phyloP scores from a whole-genome alignment of 2,888 invertebrate species.

The Torymus aiolomorphi region DNA sequence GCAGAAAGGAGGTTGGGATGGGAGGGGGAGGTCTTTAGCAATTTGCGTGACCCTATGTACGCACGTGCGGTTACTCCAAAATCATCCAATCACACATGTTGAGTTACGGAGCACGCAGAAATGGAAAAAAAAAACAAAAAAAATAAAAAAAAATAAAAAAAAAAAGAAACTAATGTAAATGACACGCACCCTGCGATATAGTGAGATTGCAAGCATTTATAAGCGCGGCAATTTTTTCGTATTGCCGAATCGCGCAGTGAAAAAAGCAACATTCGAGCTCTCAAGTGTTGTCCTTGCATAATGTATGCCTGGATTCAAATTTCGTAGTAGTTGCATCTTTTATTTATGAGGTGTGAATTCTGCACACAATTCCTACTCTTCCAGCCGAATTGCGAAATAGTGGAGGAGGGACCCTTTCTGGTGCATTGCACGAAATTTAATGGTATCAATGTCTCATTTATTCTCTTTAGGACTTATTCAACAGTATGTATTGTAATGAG shows the following conservation, averaged over 20 bases:
- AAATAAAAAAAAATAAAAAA: slow-evolving; percentile 44
- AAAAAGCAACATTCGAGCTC: slow-evolving; percentile 55
- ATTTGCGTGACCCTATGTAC: slow-evolving; percentile 71
- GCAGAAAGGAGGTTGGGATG: slow-evolving; percentile 59
- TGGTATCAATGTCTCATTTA: slow-evolving; percentile 40
- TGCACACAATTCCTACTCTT: slow-evolving; percentile 45
- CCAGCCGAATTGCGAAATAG: slow-evolving; percentile 40
- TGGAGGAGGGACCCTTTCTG: slow-evolving; percentile 35
- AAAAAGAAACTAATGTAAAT: slow-evolving; percentile 58
- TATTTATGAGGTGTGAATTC: slow-evolving; percentile 53
- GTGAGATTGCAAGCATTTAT: slow-evolving; percentile 72
- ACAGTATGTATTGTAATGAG: slow-evolving; percentile 44
- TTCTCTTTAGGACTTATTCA: slow-evolving; percentile 41
- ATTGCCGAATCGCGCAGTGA: slow-evolving; percentile 66
- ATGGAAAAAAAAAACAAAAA: slow-evolving; percentile 60
- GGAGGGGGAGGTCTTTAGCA: slow-evolving; percentile 70
- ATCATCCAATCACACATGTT: slow-evolving; percentile 67
- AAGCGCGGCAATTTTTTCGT: slow-evolving; percentile 65
- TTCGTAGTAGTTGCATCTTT: slow-evolving; percentile 60
- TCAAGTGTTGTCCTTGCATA: slow-evolving; percentile 61
- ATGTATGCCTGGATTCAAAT: slow-evolving; percentile 66
- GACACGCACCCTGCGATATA: slow-evolving; percentile 68
- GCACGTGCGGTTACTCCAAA: slow-evolving; percentile 70
- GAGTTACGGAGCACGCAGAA: slow-evolving; percentile 70
- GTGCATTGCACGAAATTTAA: slow-evolving; percentile 50